Evolutionary conservation across 2,113 vertebrate species (phyloP).

Genomic region (Toxotes chatareus): DNA sequence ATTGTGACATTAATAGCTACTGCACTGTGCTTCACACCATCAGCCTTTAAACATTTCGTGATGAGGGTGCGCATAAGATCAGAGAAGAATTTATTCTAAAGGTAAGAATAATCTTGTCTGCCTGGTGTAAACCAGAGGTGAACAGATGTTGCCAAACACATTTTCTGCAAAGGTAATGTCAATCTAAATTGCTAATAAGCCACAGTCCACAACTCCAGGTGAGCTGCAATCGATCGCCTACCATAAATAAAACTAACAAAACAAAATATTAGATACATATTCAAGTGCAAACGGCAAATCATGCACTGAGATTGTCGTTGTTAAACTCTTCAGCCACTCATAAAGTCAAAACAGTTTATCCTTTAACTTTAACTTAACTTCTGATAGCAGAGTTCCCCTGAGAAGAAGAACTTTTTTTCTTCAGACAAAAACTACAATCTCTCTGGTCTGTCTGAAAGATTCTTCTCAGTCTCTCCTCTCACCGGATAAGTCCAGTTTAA

Average conservation of each 20-base stretch:
- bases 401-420: too few species aligned
- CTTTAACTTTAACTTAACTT: too few species aligned
- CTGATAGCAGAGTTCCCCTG: too few species aligned
- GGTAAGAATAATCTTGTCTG: neutral
- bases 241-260: neutral
- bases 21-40: neutral
- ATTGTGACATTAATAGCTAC: neutral
- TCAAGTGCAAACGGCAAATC: neutral
- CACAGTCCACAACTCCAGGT: neutral
- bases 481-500: neutral
- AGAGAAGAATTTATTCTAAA: neutral
- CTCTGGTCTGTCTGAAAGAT: too few species aligned
- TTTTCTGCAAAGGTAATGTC: neutral
- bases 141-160: conserved; percentile 1
- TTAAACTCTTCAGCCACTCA: too few species aligned
- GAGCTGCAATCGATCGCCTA: neutral
- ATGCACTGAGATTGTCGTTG: too few species aligned
- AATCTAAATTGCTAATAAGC: conserved; percentile 1
- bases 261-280: neutral
- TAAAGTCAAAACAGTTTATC: too few species aligned
- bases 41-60: neutral
- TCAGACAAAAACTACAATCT: too few species aligned
- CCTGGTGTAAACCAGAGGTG: neutral
- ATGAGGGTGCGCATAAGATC: neutral
- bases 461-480: neutral